Base-by-base conservation (phyloP, 2,797 vertebrate genomes). In the Champsocephalus esox region DNA sequence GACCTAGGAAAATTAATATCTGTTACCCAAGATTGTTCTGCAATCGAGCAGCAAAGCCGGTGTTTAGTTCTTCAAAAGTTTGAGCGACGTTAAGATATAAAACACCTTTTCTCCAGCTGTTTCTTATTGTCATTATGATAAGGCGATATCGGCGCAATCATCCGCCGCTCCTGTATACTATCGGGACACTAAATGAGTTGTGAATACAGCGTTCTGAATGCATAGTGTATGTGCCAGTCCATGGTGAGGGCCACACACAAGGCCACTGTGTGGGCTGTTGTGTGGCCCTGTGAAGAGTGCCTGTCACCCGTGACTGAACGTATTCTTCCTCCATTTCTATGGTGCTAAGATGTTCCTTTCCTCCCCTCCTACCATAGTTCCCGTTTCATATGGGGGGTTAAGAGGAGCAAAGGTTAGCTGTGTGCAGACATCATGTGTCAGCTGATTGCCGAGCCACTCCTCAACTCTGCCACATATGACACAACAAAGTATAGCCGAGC, bases 241-340 rank as follows among this genome's bases (percentile, higher is more conserved):
- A 89, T 88, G 82, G 74, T 57, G 67, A 81, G 52, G 70, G 73
- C 75, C 73, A 79, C 81, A 91, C 89, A 93, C 89, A 88, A 83
- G 87, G 81, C 86, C 3, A 76, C 85, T 92, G 89, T 94, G 91
- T 89, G 73, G 63, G 66, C 79, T 60, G 88, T 92, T 93, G 88
- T 93, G 80, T 87, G 71, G 60, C 61, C 69, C 77, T 81, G 87
- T 90, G 87, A 93, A 90, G 90, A 88, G 92, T 78, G 90, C 87
- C 90, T 93, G 92, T 92, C 92, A 88, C 92, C 90, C 91, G 46
- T 92, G 91, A 92, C 90, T 90, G 87, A 92, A 85, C 52, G 82
- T 87, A 91, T 93, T 93, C 90, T 92, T 93, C 81, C 72, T 81
- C 70, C 71, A 74, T 92, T 93, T 94, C 92, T 93, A 93, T 94